Evolutionary conservation across 1,140 invertebrate genomes (phyloP).

Genomic region (Penaeus japonicus): DNA sequence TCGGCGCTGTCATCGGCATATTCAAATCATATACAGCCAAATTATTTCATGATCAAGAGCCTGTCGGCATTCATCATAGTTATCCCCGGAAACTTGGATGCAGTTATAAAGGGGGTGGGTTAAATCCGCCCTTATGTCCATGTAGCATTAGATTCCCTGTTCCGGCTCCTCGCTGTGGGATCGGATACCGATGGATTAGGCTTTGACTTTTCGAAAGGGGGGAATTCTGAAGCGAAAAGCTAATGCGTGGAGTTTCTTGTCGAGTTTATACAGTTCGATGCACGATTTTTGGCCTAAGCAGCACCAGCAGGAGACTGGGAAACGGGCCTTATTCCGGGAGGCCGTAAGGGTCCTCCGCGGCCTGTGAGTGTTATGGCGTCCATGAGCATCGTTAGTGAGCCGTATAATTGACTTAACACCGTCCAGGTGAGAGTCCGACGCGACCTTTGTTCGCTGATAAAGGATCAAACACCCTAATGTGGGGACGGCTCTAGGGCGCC

Average conservation of each 20-base stretch:
- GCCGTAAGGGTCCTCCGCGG: not conserved
- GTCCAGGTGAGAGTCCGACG: conserved; percentile 35
- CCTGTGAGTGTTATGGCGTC: not conserved
- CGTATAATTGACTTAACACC: conserved; percentile 44
- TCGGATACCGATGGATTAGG: too few relatives aligned
- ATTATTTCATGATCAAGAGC: conserved; percentile 21
- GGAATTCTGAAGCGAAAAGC: conserved; percentile 29
- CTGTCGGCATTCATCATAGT: conserved; percentile 18
- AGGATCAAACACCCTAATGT: conserved; percentile 28
- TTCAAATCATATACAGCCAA: conserved; percentile 23
- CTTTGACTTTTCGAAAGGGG: not conserved
- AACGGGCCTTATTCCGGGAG: not conserved
- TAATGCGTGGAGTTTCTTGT: conserved; percentile 28
- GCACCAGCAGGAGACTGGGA: not conserved
- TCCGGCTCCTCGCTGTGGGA: too few relatives aligned
- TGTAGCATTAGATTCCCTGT: too few relatives aligned
- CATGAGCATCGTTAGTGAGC: conserved; percentile 23
- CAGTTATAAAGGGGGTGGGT: too few relatives aligned
- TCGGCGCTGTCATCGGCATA: not conserved
- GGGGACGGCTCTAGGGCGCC: not conserved
- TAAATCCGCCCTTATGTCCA: too few relatives aligned
- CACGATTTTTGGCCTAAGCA: not conserved
- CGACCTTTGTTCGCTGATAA: conserved; percentile 22
- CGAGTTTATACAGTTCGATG: conserved; percentile 31
- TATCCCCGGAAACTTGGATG: too few relatives aligned